A percentile compares a stretch with the other conserved stretches of the same genome.
Conservation (phyloP, 2,797 vertebrate genomes). For the Acanthopagrus latus region DNA sequence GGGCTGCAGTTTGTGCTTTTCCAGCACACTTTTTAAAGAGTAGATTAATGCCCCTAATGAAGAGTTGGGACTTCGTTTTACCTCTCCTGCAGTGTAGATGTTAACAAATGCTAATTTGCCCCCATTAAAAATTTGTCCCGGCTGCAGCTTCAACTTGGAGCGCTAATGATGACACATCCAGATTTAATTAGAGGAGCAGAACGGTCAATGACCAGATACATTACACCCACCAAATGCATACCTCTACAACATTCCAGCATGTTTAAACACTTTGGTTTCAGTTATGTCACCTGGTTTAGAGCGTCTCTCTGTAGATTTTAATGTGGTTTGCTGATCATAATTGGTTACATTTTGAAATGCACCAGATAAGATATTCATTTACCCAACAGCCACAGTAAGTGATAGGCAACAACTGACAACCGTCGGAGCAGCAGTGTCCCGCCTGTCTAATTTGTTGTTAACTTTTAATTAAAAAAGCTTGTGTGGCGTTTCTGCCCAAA, state of each 20-base stretch:
- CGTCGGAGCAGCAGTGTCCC: not conserved
- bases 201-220: slow-evolving; percentile 51
- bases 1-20: slow-evolving; percentile 38
- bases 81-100: slow-evolving; percentile 66
- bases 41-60: slow-evolving; percentile 71
- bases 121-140: slow-evolving; percentile 77
- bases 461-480: slow-evolving; percentile 6
- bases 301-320: not conserved
- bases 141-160: slow-evolving; percentile 71
- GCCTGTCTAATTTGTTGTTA: not conserved
- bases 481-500: not conserved
- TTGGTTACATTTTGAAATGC: not conserved
- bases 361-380: not conserved
- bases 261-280: slow-evolving; percentile 10
- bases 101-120: slow-evolving; percentile 81
- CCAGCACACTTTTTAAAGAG: slow-evolving; percentile 42
- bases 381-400: not conserved
- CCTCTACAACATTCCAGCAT: slow-evolving; percentile 23
- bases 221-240: slow-evolving; percentile 27
- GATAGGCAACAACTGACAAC: not conserved
- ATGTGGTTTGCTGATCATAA: not conserved
- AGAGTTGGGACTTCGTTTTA: slow-evolving; percentile 64
- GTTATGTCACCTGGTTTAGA: not conserved
- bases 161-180: slow-evolving; percentile 73
- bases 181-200: slow-evolving; percentile 69